Conservation (phyloP, 2,797 vertebrate species). For the Acanthopagrus latus region DNA sequence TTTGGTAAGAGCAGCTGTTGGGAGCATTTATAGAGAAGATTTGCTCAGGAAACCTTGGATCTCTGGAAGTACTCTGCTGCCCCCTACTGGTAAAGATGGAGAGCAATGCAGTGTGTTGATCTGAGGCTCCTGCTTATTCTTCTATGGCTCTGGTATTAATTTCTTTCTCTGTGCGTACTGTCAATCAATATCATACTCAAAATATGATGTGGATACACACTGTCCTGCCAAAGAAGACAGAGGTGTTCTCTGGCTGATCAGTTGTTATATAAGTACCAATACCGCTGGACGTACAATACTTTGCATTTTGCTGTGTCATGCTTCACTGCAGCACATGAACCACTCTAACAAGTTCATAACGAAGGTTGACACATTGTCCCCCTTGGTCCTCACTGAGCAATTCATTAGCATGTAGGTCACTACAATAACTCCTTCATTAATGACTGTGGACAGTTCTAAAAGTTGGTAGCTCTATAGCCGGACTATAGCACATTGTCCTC, state of each 20-base stretch:
- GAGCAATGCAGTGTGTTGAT: background rate
- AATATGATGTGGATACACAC: background rate
- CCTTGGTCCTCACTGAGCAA: background rate
- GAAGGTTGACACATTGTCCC: constrained; percentile 25
- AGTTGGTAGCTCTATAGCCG: background rate
- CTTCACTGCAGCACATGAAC: constrained; percentile 42
- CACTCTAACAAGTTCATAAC: constrained; percentile 35
- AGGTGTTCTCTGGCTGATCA: background rate
- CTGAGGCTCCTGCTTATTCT: constrained; percentile 19
- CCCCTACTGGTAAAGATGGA: constrained; percentile 65
- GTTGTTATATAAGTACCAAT: background rate
- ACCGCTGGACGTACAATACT: background rate
- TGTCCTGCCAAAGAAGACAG: background rate
- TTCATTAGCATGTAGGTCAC: constrained; percentile 33
- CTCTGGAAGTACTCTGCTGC: constrained; percentile 64
- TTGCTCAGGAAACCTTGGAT: background rate
- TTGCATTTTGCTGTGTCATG: constrained; percentile 49
- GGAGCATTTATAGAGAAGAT: constrained; percentile 47
- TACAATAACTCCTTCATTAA: constrained; percentile 9
- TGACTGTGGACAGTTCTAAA: constrained; percentile 1
- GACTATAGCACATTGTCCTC: background rate
- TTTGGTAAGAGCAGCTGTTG: constrained; percentile 61
- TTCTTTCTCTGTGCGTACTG: background rate
- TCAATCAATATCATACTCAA: background rate
- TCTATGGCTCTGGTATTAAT: background rate